Base-by-base conservation (phyloP, 2,797 vertebrate species). In the Parotocinclus haroldoi region DNA sequence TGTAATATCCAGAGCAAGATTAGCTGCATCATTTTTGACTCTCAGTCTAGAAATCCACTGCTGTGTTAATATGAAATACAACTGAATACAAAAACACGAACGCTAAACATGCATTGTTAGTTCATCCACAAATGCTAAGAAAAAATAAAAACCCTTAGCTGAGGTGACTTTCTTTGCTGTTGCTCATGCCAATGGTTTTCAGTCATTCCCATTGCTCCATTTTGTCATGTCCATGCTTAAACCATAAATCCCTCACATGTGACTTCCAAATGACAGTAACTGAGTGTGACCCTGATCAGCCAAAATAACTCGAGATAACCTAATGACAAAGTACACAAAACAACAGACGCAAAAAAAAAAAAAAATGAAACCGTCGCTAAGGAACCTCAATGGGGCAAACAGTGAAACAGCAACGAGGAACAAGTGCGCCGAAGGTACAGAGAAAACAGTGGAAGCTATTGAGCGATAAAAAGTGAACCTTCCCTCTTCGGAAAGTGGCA, bases 401-500 rank as follows among this genome's bases (percentile, higher is more conserved):
- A n/a, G 49, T 10, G 1, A 52, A 73, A 19, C 36, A 13, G 37
- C 52, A 7, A 60, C 13, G 13, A 50, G 38, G 61, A 68, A 70
- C 61, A 67, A 64, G 49, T 53, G 57, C 71, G 63, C 68, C 49
- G 55, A 50, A 65, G 46, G 67, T 59, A 66, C 57, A 55, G 68
- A 65, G 51, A 75, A 70, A 75, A 78, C 76, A 75, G 76, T 73
- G 52, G 46, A 70, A 63, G 54, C 72, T 71, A 54, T 76, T 75
- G 69, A 75, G 40, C 1, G 60, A 58, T 40, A 64, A 78, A 78
- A 72, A 69, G 69, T 78, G 76, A 78, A 78, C 72, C 48, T 63
- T 63, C 19, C 68, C 38, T 71, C 65, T 36, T n/a, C 50, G 55
- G 69, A 58, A 59, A 61, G 67, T 52, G 70, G 53, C 45, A 37